Percentiles rank a stretch among this genome's conserved stretches.
Evolutionary conservation across 2,797 vertebrate genomes (phyloP).

Genomic region (Cossypha heuglini): DNA sequence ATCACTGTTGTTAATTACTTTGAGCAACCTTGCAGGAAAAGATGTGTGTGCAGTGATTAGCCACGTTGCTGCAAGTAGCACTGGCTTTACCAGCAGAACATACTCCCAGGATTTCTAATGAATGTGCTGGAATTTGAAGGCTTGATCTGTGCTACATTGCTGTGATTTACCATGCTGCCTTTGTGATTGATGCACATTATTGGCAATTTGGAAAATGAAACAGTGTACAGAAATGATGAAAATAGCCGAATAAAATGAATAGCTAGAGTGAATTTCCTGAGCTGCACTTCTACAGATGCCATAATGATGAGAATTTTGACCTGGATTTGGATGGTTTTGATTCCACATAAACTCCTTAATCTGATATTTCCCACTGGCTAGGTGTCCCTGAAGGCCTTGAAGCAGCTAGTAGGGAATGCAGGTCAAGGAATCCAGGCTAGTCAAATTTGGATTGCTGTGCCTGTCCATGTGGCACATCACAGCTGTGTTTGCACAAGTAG

Average conservation of each 20-base stretch:
- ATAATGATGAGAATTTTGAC: not conserved
- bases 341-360: not conserved
- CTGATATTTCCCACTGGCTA: not conserved
- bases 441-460: not conserved
- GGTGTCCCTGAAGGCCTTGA: not conserved
- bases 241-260: not conserved
- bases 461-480: not conserved
- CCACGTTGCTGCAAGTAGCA: not conserved
- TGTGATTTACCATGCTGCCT: not conserved
- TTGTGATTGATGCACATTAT: not conserved
- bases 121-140: not conserved
- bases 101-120: not conserved
- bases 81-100: not conserved
- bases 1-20: constrained; percentile 31
- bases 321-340: not conserved
- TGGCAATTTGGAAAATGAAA: not conserved
- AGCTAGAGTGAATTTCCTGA: not conserved
- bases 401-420: not conserved
- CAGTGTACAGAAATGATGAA: not conserved
- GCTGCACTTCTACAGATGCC: not conserved
- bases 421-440: not conserved
- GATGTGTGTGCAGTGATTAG: not conserved
- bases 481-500: not conserved
- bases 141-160: not conserved
- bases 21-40: constrained; percentile 2